Conservation (phyloP, 92 coral and sea anemone species). For the Bergia sp. region DNA sequence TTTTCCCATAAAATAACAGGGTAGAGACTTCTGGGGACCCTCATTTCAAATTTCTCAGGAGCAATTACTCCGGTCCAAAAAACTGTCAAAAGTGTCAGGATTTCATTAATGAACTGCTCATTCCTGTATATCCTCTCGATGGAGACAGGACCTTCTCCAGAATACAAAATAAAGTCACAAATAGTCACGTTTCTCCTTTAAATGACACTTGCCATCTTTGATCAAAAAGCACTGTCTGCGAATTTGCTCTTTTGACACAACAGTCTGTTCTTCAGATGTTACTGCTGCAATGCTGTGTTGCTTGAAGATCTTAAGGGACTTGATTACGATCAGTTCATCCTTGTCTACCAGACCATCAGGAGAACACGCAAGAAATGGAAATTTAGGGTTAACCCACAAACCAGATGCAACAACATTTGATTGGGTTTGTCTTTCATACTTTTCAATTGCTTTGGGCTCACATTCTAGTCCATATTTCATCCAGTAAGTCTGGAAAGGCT, state of each 20-base stretch:
- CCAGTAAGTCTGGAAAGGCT: too few relatives aligned
- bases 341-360: neutral
- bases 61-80: slow-evolving; percentile 73
- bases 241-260: neutral
- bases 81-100: slow-evolving; percentile 34
- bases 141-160: slow-evolving; percentile 66
- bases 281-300: neutral
- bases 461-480: too few relatives aligned
- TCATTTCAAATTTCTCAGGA: slow-evolving; percentile 71
- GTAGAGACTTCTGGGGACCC: slow-evolving; percentile 69
- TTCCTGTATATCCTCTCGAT: slow-evolving; percentile 65
- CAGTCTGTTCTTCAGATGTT: neutral
- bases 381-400: too few relatives aligned
- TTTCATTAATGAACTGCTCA: slow-evolving; percentile 48
- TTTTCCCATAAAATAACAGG: slow-evolving; percentile 58
- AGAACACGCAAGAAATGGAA: too few relatives aligned
- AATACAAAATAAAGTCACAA: slow-evolving; percentile 56
- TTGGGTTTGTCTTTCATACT: too few relatives aligned
- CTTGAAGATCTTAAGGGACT: slow-evolving; percentile 48
- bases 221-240: neutral
- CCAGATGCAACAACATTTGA: too few relatives aligned
- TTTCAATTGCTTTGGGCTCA: too few relatives aligned
- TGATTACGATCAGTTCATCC: slow-evolving; percentile 39
- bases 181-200: neutral
- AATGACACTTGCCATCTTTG: neutral